phyloP scores from a whole-genome alignment of 2,797 vertebrate genomes.

The Sebastes reedi region DNA sequence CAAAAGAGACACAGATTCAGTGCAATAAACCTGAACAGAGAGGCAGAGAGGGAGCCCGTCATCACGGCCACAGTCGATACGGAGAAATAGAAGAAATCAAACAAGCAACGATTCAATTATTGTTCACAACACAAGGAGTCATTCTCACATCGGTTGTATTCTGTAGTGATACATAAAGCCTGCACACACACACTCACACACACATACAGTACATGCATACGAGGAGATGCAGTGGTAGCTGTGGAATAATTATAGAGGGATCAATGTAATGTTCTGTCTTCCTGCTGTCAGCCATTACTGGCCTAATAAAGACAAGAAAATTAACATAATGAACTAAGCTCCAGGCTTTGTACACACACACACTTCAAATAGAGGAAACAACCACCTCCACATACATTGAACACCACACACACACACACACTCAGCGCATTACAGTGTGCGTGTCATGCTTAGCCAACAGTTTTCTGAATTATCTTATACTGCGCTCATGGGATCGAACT shows the following conservation, averaged over 20 bases:
- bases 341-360: conserved; percentile 8
- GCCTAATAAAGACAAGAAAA: conserved; percentile 57
- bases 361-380: conserved; percentile 12
- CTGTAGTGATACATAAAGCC: neutral
- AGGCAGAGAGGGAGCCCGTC: neutral
- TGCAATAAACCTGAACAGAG: neutral
- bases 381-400: neutral
- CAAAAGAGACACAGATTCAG: conserved; percentile 1
- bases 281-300: conserved; percentile 61
- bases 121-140: neutral
- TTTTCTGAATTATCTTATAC: conserved; percentile 31
- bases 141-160: neutral
- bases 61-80: neutral
- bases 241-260: conserved; percentile 50
- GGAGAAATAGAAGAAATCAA: neutral
- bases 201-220: neutral
- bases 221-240: neutral
- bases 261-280: conserved; percentile 52
- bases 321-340: conserved; percentile 48
- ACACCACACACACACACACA: neutral
- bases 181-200: neutral
- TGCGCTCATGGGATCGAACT: conserved; percentile 18
- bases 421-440: conserved; percentile 3
- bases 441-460: conserved; percentile 29
- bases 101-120: neutral